Evolutionary conservation across 2,888 invertebrate genomes (phyloP), one percentile per base, ranked within the genome.

Genomic region (Meloe dianella): DNA sequence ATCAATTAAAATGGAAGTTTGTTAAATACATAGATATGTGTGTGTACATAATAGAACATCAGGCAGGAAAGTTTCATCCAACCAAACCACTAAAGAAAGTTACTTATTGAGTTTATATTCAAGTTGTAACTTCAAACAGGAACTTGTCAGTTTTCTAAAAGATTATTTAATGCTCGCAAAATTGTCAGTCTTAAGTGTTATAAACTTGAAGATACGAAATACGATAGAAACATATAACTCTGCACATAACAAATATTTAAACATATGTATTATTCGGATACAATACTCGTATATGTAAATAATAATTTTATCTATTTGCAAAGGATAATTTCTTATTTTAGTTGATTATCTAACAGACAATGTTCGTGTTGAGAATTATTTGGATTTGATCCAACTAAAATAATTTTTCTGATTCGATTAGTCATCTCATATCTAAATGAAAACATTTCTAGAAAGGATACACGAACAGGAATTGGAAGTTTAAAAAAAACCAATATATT

Each of bases 91-190:
- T 24, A 10, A 54, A 22, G 54, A 24, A 54, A 51, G 9, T 22
- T 22, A 20, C 9, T 54, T 54, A 54, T 54, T 54, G 54, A 24
- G 54, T 54, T 54, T 54, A 24, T 54, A 54, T 54, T 54, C 24
- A 24, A 24, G 54, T 54, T 54, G 22, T 12, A 54, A 54, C 20
- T 47, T 22, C 20, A 20, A 20, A 20, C 9, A 47, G 20, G 8
- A 47, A 47, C 24, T 24, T 54, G 24, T 22, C 24, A 54, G 54
- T 14, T 3, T 17, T 20, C 20, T 12, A 14, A n/a, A n/a, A 54
- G 22, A 54, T 22, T 54, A 54, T 54, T 54, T 24, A 22, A 54
- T 54, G 24, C 12, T 24, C 9, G 0, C 20, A 47, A 20, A 3
- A 20, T 20, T 47, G 47, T 47, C 47, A 47, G 2, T 20, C 47